Conservation (phyloP, 2,888 invertebrate genomes). For the Mythimna impura region DNA sequence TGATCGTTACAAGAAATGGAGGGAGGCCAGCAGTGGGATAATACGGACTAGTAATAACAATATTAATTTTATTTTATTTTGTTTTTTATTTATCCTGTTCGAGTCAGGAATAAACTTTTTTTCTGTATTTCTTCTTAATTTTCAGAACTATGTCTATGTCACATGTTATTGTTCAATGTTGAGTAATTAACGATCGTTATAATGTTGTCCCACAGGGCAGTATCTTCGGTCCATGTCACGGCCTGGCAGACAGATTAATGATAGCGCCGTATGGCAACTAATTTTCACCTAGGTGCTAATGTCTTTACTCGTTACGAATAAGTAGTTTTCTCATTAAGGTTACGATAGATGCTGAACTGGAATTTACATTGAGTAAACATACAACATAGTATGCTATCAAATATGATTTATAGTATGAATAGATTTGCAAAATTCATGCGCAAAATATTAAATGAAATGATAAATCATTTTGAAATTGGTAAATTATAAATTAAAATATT, state of each 20-base stretch:
- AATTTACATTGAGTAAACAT: conserved; percentile 11
- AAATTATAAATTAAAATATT: background rate
- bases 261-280: conserved; percentile 13
- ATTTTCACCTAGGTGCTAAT: conserved; percentile 36
- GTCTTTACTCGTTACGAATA: conserved; percentile 32
- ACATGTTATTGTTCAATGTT: conserved; percentile 3
- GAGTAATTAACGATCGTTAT: conserved; percentile 12
- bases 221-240: conserved; percentile 26
- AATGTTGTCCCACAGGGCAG: conserved; percentile 15
- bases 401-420: background rate
- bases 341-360: background rate
- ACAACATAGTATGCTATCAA: background rate
- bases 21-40: too few species aligned
- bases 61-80: too few species aligned
- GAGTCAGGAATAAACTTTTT: too few species aligned
- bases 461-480: background rate
- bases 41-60: too few species aligned
- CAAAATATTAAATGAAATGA: background rate
- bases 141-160: conserved; percentile 3
- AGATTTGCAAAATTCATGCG: background rate
- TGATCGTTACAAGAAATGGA: too few species aligned
- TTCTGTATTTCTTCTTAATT: background rate
- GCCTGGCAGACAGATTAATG: conserved; percentile 28
- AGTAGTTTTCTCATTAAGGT: conserved; percentile 28
- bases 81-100: too few species aligned